Evolutionary conservation across 1,140 invertebrate genomes (phyloP).

Genomic region (Saccostrea glomerata): DNA sequence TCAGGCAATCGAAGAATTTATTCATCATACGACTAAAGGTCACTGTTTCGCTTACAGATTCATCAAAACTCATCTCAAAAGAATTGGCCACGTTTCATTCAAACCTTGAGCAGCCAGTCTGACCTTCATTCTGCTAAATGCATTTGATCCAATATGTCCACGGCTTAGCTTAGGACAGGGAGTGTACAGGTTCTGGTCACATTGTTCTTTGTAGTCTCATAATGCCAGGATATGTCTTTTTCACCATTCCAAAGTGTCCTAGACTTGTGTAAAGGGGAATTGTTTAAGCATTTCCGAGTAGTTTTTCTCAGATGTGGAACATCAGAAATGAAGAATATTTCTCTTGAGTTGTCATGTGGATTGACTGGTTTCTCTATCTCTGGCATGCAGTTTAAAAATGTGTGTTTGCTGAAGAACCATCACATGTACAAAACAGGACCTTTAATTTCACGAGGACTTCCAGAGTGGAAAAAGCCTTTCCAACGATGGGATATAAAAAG

Average conservation of each 20-base stretch:
- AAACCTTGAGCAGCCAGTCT: constrained; percentile 55
- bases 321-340: constrained; percentile 61
- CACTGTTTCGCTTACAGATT: constrained; percentile 51
- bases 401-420: constrained; percentile 59
- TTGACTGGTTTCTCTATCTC: constrained; percentile 9
- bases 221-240: constrained; percentile 52
- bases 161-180: constrained; percentile 47
- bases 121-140: constrained; percentile 53
- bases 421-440: constrained; percentile 55
- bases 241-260: constrained; percentile 55
- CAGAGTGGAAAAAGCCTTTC: constrained; percentile 49
- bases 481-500: constrained; percentile 53
- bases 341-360: constrained; percentile 40
- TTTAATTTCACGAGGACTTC: constrained; percentile 47
- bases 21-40: constrained; percentile 56
- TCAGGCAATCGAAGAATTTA: constrained; percentile 62
- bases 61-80: constrained; percentile 46
- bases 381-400: constrained; percentile 46
- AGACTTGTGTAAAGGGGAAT: constrained; percentile 55
- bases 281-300: constrained; percentile 57
- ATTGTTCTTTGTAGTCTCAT: constrained; percentile 55
- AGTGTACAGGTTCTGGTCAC: constrained; percentile 46
- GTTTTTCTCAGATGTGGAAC: constrained; percentile 62
- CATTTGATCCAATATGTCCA: constrained; percentile 48
- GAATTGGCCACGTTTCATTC: constrained; percentile 56